Conservation (phyloP, 1,140 invertebrate species). For the Drosophila insularis region DNA sequence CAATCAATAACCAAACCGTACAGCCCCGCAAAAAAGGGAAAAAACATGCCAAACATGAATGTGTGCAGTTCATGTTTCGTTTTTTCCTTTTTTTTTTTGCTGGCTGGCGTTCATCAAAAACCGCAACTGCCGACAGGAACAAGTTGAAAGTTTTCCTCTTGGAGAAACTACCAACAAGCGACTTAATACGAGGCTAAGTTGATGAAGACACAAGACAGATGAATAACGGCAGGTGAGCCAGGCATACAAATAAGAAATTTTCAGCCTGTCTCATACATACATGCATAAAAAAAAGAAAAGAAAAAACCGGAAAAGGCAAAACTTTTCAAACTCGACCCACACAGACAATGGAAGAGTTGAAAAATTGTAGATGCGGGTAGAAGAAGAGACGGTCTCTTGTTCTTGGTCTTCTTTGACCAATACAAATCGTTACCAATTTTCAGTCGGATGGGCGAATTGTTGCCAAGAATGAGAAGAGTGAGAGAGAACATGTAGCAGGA, state of each 20-base stretch:
- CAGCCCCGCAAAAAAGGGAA: constrained; percentile 52
- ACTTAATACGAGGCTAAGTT: constrained; percentile 75
- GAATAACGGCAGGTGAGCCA: constrained; percentile 72
- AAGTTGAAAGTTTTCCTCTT: neutral
- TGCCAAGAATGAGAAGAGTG: neutral
- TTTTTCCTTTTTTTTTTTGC: constrained; percentile 4
- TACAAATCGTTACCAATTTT: constrained; percentile 81
- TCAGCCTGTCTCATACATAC: constrained; percentile 26
- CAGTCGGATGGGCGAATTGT: constrained; percentile 46
- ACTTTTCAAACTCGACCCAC: constrained; percentile 57
- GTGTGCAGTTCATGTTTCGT: constrained; percentile 27
- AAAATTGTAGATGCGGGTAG: constrained; percentile 14
- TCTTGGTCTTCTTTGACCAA: constrained; percentile 67
- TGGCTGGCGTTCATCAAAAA: constrained; percentile 37
- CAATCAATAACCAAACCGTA: constrained; percentile 68
- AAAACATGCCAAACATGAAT: constrained; percentile 44
- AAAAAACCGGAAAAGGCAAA: constrained; percentile 41
- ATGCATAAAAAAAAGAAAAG: constrained; percentile 2
- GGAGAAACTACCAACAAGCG: constrained; percentile 53
- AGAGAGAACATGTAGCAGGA: neutral
- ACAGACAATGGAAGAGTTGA: neutral
- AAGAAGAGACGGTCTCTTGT: neutral
- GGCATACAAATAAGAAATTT: constrained; percentile 78
- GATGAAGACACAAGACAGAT: constrained; percentile 79
- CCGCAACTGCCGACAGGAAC: constrained; percentile 27